Evolutionary conservation across 2,888 invertebrate genomes (phyloP), one percentile per base, ranked within the genome.

Genomic region (Lepeophtheirus nordmannii): DNA sequence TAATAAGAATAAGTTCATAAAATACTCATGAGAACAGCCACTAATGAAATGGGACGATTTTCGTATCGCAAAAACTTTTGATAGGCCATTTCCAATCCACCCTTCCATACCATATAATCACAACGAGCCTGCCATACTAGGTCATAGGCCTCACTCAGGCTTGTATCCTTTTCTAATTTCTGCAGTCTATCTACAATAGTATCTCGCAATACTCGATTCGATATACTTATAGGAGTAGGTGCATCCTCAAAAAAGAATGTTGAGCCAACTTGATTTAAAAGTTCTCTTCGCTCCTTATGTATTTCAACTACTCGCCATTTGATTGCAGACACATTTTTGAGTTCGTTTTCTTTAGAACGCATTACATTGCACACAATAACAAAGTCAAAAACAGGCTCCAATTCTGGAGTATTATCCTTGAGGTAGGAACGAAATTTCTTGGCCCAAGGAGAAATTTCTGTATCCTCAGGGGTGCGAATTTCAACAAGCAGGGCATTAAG

Each of bases 381-480:
- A 46, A 46, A 46, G 53, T 46, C 53, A 46, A 46, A 46, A 17
- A 46, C 53, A 17, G 53, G n/a, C 17, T 46, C 53, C 8, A 46
- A 17, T n/a, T 46, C 53, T 5, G 53, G 53, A 17, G 17, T n/a
- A 17, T 14, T n/a, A 3, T 46, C 53, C 14, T 17, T 14, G 8
- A 46, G 53, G 53, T 46, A 46, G 53, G 53, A 46, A n/a, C 53
- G 53, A 46, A 30, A 46, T 46, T 46, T 46, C 53, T 46, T 46
- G 53, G 53, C 53, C 53, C 53, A 46, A 5, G 53, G 53, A 46
- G 53, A 46, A n/a, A 14, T 14, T 46, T 46, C 53, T 8, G 17
- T 46, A 8, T 46, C 53, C 53, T 46, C 53, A 17, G 53, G 53
- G 17, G 2, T 17, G 8, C 53, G 53, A 8, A 46, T 46, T 17